These are phyloP conservation scores for Timema podura DNA, from an alignment of 2,888 invertebrate genomes.

Conservation along the genomic window DNA sequence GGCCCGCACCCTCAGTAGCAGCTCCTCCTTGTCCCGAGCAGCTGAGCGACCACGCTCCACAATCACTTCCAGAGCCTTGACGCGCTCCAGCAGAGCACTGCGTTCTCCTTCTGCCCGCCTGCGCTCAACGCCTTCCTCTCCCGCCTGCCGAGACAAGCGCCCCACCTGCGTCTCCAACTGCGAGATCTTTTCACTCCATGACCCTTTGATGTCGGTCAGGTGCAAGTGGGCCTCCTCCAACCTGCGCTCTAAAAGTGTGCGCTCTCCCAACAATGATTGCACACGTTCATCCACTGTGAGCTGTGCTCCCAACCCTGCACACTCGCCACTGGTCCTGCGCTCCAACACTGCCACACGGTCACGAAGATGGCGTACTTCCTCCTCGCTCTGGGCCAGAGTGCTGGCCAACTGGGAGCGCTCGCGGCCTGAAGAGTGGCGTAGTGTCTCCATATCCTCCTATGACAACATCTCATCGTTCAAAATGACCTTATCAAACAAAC, in stretches of 20 bases:
- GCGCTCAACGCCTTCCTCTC: slow-evolving; percentile 77
- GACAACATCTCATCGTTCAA: too few species aligned
- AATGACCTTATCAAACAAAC: too few species aligned
- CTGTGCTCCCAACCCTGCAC: slow-evolving; percentile 35
- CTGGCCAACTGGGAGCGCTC: slow-evolving; percentile 65
- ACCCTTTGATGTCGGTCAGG: slow-evolving; percentile 82
- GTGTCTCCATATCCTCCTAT: slow-evolving; percentile 74
- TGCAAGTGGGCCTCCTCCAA: slow-evolving; percentile 83
- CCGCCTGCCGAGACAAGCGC: slow-evolving; percentile 75
- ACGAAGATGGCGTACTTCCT: slow-evolving; percentile 67
- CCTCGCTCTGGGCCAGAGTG: slow-evolving; percentile 68
- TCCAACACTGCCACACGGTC: slow-evolving; percentile 57
- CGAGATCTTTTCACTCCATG: slow-evolving; percentile 88
- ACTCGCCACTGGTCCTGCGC: slow-evolving; percentile 43
- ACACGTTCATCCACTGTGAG: slow-evolving; percentile 52
- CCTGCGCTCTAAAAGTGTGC: slow-evolving; percentile 67
- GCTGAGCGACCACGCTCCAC: slow-evolving; percentile 63
- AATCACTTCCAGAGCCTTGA: slow-evolving; percentile 60
- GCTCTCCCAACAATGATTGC: slow-evolving; percentile 55
- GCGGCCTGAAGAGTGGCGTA: slow-evolving; percentile 68
- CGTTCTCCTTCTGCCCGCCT: slow-evolving; percentile 67
- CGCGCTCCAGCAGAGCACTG: slow-evolving; percentile 60
- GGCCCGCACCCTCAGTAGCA: slow-evolving; percentile 65
- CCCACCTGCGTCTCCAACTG: slow-evolving; percentile 86
- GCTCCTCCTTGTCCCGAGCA: slow-evolving; percentile 63